These are phyloP conservation scores for Anoplolepis gracilipes DNA, from an alignment of 1,140 invertebrate species.

Conservation along the genomic window DNA sequence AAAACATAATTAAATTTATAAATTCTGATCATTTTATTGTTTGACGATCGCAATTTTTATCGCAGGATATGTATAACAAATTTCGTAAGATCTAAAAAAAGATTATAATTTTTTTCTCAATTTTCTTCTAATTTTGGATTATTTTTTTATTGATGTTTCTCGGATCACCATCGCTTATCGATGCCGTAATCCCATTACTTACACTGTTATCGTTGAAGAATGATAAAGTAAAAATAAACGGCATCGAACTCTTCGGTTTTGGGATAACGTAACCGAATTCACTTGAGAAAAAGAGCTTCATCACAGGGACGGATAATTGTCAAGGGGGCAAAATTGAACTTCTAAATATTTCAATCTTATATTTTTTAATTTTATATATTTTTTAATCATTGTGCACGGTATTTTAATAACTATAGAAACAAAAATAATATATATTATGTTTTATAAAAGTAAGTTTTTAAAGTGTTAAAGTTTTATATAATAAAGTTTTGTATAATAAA, in stretches of 20 bases:
- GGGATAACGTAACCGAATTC: neutral
- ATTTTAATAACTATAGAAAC: neutral
- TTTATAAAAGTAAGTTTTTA: neutral
- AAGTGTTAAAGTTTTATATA: too few species aligned
- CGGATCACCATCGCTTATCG: constrained; percentile 18
- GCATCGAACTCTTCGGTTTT: neutral
- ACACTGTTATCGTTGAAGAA: constrained; percentile 1
- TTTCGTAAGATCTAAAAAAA: neutral
- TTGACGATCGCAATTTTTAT: neutral
- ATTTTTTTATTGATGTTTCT: constrained; percentile 21
- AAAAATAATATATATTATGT: neutral
- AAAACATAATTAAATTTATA: neutral
- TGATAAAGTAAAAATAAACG: constrained; percentile 22
- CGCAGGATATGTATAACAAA: neutral
- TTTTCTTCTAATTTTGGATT: neutral
- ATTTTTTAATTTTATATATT: neutral
- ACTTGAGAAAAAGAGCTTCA: too few species aligned
- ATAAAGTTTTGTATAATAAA: neutral
- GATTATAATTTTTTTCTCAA: neutral
- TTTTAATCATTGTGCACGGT: neutral
- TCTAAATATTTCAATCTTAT: neutral
- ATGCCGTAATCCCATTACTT: constrained; percentile 13
- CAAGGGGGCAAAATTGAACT: neutral
- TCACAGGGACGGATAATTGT: neutral
- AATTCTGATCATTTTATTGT: neutral